Base-by-base conservation (phyloP, 2,888 invertebrate species). In the Lagria hirta region DNA sequence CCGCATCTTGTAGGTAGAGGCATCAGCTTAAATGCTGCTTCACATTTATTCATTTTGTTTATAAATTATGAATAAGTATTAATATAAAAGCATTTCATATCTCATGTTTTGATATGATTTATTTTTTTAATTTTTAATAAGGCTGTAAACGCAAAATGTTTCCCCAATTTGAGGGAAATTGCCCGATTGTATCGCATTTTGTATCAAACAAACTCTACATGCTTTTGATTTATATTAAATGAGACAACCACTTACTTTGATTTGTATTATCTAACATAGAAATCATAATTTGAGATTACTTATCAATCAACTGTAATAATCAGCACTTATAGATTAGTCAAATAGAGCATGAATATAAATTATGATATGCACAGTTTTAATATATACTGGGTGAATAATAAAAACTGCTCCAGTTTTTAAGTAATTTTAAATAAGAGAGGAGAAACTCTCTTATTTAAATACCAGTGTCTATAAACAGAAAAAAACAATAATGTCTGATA, bases 71-170 rank as follows among this genome's bases (percentile, higher is more conserved):
- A 26, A 20, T 3, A 18, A 20, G 33, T 12, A 28, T 41, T 23
- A 30, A 32, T 18, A 8, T 22, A 26, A 40, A 33, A 26, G 34
- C 33, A 24, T 27, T 27, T 34, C 27, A 34, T 27, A 14, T 43
- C 28, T 18, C 24, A 23, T 43, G 37, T 26, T 22, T 21, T 20
- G 43, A n/a, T 28, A 38, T 30, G 32, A 41, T 41, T 41, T 33
- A 26, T 41, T 41, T 35, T 8, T 22, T 46, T 24, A 46, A 46
- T 34, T 45, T 45, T 41, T 35, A 35, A 45, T 41, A 35, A 38
- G 30, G 24, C 30, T 29, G 30, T 21, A 29, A 41, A 4, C 22
- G 16, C 17, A 24, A 34, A 29, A 42, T 23, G 24, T 46, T 35
- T 41, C 21, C 34, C 12, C 20, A 8, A 34, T 40, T 45, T 40